Conservation (phyloP, 2,888 invertebrate genomes). For the Clostera curtula region DNA sequence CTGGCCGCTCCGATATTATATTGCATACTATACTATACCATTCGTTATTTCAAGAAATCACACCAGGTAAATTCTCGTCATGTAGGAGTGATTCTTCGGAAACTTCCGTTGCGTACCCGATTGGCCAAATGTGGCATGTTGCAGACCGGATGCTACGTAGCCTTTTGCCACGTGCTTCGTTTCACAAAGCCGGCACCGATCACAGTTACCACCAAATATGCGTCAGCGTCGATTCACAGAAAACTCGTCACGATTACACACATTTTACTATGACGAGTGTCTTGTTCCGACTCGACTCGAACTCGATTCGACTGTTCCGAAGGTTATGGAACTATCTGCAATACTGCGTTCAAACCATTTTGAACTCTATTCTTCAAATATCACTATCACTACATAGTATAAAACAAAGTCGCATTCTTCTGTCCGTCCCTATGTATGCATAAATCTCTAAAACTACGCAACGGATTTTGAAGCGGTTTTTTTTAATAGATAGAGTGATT, state of each 20-base stretch:
- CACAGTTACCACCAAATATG: conserved; percentile 14
- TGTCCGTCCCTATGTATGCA: too few relatives aligned
- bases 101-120: conserved; percentile 57
- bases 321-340: too few relatives aligned
- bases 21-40: conserved; percentile 19
- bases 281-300: too few relatives aligned
- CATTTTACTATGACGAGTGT: conserved; percentile 6
- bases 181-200: conserved; percentile 35
- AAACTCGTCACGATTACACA: conserved; percentile 22
- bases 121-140: conserved; percentile 39
- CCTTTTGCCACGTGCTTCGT: conserved; percentile 49
- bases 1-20: conserved; percentile 15
- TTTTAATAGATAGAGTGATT: too few relatives aligned
- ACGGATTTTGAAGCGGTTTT: too few relatives aligned
- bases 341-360: too few relatives aligned
- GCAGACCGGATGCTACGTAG: conserved; percentile 47
- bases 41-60: conserved; percentile 29
- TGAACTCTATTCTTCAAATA: too few relatives aligned
- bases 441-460: too few relatives aligned
- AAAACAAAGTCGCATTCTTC: too few relatives aligned
- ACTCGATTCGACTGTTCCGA: too few relatives aligned
- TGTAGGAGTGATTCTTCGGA: conserved; percentile 44
- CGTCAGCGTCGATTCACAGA: conserved; percentile 38
- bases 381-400: too few relatives aligned
- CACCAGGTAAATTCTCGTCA: conserved; percentile 36